Evolutionary conservation across 1,140 invertebrate genomes (phyloP).

Genomic region (Archivesica marissinica): DNA sequence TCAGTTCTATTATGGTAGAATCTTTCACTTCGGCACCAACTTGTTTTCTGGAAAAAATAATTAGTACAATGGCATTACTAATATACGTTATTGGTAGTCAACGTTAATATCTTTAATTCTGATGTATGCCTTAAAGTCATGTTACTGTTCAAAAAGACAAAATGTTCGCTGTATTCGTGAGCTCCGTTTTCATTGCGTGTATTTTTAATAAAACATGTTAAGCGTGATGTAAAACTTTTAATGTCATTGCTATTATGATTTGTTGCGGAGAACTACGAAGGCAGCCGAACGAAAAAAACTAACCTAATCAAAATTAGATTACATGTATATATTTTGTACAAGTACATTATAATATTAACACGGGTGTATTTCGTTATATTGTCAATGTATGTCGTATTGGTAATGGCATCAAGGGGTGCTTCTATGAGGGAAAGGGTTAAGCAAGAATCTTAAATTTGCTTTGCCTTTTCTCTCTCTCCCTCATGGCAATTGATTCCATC

Average conservation of each 20-base stretch:
- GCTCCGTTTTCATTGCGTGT: background rate
- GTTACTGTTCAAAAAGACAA: background rate
- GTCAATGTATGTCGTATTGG: too few species aligned
- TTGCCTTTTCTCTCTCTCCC: too few species aligned
- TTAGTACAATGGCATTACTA: background rate
- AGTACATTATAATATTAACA: too few species aligned
- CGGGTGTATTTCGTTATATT: too few species aligned
- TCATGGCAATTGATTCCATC: too few species aligned
- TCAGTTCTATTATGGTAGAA: background rate
- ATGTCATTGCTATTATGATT: background rate
- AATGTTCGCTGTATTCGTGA: background rate
- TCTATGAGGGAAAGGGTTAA: too few species aligned
- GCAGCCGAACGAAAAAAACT: background rate
- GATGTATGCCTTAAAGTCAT: background rate
- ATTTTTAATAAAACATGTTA: background rate
- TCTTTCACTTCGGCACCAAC: slow-evolving; percentile 34
- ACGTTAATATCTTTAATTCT: background rate
- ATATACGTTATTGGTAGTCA: background rate
- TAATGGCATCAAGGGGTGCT: too few species aligned
- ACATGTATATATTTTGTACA: too few species aligned
- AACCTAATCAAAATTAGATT: background rate
- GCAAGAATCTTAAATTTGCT: too few species aligned
- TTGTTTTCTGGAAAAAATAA: slow-evolving; percentile 10
- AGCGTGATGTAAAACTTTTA: background rate
- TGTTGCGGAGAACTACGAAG: too few species aligned